Conservation (phyloP, 2,113 vertebrate species). For the Chlamydotis undulata region DNA sequence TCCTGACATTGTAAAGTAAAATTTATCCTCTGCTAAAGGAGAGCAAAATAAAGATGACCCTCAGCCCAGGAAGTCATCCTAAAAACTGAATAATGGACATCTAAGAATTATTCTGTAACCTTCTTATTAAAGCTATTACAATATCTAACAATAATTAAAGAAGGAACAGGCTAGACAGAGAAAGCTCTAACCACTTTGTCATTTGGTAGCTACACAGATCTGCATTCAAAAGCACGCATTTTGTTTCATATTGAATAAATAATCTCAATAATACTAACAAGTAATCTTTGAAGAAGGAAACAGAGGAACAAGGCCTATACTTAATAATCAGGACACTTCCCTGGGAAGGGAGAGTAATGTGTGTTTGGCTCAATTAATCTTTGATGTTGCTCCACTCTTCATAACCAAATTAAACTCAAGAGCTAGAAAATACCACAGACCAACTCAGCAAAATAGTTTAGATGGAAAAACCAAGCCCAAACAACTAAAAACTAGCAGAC, state of each 20-base stretch:
- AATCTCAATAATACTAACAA: slow-evolving; percentile 8
- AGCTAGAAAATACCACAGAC: background rate
- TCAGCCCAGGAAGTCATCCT: background rate
- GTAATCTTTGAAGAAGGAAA: background rate
- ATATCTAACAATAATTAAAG: background rate
- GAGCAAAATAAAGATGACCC: background rate
- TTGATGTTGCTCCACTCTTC: background rate
- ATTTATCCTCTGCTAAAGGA: background rate
- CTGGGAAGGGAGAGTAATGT: background rate
- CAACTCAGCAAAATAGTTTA: background rate
- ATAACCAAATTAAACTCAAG: slow-evolving; percentile 7
- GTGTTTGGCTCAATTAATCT: background rate
- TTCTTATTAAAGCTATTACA: slow-evolving; percentile 9
- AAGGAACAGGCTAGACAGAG: background rate
- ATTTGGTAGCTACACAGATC: slow-evolving; percentile 1
- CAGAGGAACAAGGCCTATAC: background rate
- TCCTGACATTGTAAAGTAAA: background rate
- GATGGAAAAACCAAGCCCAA: background rate
- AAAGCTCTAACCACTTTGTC: background rate
- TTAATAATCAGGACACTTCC: slow-evolving; percentile 20
- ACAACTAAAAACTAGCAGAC: background rate
- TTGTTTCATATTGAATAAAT: slow-evolving; percentile 23
- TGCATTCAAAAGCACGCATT: background rate
- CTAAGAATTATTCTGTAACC: background rate
- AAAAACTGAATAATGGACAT: background rate